Evolutionary conservation across 2,113 vertebrate genomes (phyloP).

Genomic region (Aptenodytes patagonicus): DNA sequence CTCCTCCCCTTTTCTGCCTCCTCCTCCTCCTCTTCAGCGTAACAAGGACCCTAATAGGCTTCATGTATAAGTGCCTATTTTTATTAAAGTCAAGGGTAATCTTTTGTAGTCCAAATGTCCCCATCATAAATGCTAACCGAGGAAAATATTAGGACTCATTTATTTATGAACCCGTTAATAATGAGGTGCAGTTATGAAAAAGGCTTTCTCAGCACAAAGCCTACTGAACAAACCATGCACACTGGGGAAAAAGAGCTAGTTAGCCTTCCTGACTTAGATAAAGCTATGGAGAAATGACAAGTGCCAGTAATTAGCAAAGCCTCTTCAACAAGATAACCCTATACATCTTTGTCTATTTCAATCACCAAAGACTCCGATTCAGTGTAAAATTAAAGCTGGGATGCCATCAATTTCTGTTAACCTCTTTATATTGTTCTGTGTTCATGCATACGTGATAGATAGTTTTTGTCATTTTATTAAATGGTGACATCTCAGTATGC

Average conservation of each 20-base stretch:
- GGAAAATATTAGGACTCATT: slow-evolving; percentile 89
- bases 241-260: slow-evolving; percentile 83
- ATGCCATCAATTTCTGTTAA: slow-evolving; percentile 95
- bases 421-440: slow-evolving; percentile 87
- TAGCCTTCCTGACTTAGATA: slow-evolving; percentile 91
- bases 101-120: slow-evolving; percentile 84
- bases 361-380: slow-evolving; percentile 85
- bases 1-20: slow-evolving; percentile 62
- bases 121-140: slow-evolving; percentile 88
- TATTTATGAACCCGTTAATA: slow-evolving; percentile 96
- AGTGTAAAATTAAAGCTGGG: slow-evolving; percentile 87
- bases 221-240: slow-evolving; percentile 85
- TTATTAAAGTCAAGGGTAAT: slow-evolving; percentile 88
- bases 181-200: slow-evolving; percentile 84
- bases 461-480: slow-evolving; percentile 94
- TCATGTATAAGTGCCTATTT: slow-evolving; percentile 88
- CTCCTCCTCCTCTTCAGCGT: slow-evolving; percentile 51
- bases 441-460: slow-evolving; percentile 88
- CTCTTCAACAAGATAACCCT: slow-evolving; percentile 87
- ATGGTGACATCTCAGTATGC: slow-evolving; percentile 77
- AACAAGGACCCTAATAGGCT: slow-evolving; percentile 84
- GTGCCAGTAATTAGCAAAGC: slow-evolving; percentile 91
- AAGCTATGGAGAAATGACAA: slow-evolving; percentile 89
- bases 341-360: slow-evolving; percentile 95
- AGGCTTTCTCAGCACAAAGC: slow-evolving; percentile 86